Conservation (phyloP, 2,888 invertebrate genomes). For the Tortrix viridana region DNA sequence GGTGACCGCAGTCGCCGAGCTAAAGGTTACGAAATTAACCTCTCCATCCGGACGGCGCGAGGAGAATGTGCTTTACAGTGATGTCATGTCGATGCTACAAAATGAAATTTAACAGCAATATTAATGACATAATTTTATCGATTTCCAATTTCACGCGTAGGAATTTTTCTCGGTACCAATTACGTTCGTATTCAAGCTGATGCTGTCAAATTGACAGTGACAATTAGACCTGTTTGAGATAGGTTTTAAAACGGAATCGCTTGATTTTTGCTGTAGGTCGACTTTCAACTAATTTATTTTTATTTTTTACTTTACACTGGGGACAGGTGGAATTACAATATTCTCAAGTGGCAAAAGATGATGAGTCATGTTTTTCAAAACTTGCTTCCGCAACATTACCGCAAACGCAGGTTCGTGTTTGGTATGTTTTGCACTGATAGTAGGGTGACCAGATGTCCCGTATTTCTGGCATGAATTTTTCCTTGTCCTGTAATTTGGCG, state of each 20-base stretch:
- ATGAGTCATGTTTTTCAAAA: too few relatives aligned
- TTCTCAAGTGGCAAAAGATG: too few relatives aligned
- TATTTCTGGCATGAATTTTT: too few relatives aligned
- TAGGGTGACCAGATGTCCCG: too few relatives aligned
- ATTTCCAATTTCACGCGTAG: constrained; percentile 37
- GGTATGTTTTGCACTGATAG: too few relatives aligned
- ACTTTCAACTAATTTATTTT: too few relatives aligned
- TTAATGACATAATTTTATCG: constrained; percentile 41
- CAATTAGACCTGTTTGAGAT: constrained; percentile 6
- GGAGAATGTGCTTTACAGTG: background rate
- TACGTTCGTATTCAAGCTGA: background rate
- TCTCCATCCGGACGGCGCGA: background rate
- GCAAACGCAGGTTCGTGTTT: too few relatives aligned
- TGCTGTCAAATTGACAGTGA: constrained; percentile 26
- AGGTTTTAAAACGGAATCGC: background rate
- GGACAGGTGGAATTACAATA: too few relatives aligned
- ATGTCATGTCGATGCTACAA: constrained; percentile 8
- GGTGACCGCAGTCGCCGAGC: constrained; percentile 21
- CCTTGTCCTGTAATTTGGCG: too few relatives aligned
- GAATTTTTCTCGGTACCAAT: background rate
- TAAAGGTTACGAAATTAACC: constrained; percentile 29
- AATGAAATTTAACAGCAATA: constrained; percentile 18
- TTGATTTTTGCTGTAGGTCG: too few relatives aligned
- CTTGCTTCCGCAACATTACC: too few relatives aligned
- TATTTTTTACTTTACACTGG: too few relatives aligned